Conservation (phyloP, 2,797 vertebrate species). For the Sebastiscus tertius region DNA sequence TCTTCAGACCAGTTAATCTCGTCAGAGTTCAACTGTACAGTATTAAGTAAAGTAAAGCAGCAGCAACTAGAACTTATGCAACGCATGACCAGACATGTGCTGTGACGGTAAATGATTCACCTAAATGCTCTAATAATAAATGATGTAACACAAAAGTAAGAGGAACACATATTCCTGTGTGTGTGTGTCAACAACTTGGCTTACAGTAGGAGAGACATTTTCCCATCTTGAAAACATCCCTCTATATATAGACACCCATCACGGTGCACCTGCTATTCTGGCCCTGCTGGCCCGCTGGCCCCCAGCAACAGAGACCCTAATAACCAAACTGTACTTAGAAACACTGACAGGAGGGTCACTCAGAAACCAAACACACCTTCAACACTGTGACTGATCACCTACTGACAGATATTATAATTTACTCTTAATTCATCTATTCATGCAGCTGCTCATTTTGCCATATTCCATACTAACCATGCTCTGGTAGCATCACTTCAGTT, state of each 20-base stretch:
- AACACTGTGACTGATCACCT: neutral
- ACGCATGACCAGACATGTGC: neutral
- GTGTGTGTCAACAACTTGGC: conserved; percentile 37
- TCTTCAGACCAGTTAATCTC: neutral
- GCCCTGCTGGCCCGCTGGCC: conserved; percentile 36
- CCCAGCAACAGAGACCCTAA: conserved; percentile 81
- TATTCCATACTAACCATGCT: neutral
- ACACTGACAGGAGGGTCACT: neutral
- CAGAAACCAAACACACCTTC: conserved; percentile 22
- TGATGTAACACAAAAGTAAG: conserved; percentile 3
- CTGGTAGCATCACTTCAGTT: neutral
- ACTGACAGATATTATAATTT: neutral
- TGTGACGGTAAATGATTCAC: neutral
- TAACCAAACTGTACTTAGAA: conserved; percentile 49
- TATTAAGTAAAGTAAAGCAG: neutral
- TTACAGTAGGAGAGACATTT: conserved; percentile 52
- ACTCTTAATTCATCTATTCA: neutral
- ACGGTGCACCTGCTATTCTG: conserved; percentile 74
- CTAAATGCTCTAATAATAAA: conserved; percentile 13
- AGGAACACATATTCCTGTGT: neutral
- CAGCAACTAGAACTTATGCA: neutral
- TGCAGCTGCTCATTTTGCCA: neutral
- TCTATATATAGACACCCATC: conserved; percentile 73
- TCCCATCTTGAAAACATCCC: conserved; percentile 51
- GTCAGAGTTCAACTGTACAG: neutral